A percentile compares a stretch with the other conserved stretches of the same genome.
Evolutionary conservation across 1,140 invertebrate species (phyloP).

Genomic region (Bombus polaris): DNA sequence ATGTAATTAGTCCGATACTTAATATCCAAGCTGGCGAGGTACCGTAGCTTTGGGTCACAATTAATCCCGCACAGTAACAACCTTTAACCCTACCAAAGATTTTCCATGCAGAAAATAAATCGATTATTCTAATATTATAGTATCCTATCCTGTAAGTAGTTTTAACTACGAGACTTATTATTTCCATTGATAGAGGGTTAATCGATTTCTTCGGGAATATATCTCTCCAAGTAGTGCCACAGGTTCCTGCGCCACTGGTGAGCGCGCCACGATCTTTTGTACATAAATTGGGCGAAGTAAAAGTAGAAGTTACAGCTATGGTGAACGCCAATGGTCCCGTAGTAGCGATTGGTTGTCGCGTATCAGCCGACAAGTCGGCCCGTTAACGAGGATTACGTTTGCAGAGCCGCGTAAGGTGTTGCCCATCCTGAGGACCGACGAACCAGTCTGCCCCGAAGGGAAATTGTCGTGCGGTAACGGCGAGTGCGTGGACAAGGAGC

Average conservation of each 20-base stretch:
- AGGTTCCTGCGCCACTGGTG: constrained; percentile 40
- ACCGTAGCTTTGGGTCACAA: constrained; percentile 46
- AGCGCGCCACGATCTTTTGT: constrained; percentile 4
- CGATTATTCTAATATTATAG: neutral
- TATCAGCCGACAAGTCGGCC: constrained; percentile 27
- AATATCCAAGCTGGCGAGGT: constrained; percentile 18
- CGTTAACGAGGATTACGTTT: constrained; percentile 69
- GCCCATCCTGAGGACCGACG: constrained; percentile 94
- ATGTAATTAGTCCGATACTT: constrained; percentile 30
- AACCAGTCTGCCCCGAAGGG: constrained; percentile 93
- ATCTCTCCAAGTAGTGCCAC: constrained; percentile 12
- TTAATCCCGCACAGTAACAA: constrained; percentile 42
- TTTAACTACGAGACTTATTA: neutral
- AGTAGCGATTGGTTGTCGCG: constrained; percentile 17
- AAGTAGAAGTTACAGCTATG: constrained; percentile 40
- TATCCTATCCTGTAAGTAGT: neutral
- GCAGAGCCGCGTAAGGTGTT: constrained; percentile 94
- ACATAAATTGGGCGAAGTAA: constrained; percentile 46
- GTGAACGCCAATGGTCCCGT: constrained; percentile 4
- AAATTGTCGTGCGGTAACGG: constrained; percentile 95
- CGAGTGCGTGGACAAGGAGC: constrained; percentile 94
- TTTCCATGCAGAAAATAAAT: neutral
- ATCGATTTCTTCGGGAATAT: neutral
- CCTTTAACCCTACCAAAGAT: constrained; percentile 19
- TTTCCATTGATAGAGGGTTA: neutral